Evolutionary conservation across 1,140 invertebrate genomes (phyloP).

Genomic region (Musca domestica): DNA sequence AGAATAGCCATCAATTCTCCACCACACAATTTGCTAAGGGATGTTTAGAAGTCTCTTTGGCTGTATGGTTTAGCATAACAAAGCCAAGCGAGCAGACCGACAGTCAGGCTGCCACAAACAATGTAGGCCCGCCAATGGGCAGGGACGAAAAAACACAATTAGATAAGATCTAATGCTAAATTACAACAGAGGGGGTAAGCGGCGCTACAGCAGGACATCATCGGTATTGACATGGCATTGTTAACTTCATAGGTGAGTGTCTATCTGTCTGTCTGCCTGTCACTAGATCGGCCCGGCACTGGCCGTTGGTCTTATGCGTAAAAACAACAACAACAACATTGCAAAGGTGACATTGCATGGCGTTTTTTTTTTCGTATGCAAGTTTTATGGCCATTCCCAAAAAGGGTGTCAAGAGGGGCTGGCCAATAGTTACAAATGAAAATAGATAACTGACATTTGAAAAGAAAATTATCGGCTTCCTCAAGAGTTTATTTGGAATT

Average conservation of each 20-base stretch:
- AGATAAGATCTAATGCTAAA: constrained; percentile 15
- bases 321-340: neutral
- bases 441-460: constrained; percentile 7
- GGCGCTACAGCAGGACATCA: constrained; percentile 3
- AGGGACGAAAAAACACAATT: neutral
- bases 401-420: constrained; percentile 18
- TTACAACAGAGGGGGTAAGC: constrained; percentile 1
- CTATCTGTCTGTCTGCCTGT: no score
- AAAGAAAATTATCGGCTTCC: neutral
- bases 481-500: no score
- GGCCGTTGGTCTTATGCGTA: no score
- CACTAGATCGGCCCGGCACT: no score
- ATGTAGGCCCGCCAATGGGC: no score
- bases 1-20: neutral
- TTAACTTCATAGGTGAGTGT: neutral
- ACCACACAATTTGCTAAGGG: neutral
- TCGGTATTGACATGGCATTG: neutral
- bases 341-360: neutral
- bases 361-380: no score
- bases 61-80: constrained; percentile 13
- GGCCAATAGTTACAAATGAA: constrained; percentile 18
- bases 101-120: no score
- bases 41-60: neutral
- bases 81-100: neutral
- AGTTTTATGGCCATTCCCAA: neutral